Evolutionary conservation across 2,888 invertebrate genomes (phyloP), one percentile per base, ranked within the genome.

Genomic region (Sinopyrophorus schimmeli): DNA sequence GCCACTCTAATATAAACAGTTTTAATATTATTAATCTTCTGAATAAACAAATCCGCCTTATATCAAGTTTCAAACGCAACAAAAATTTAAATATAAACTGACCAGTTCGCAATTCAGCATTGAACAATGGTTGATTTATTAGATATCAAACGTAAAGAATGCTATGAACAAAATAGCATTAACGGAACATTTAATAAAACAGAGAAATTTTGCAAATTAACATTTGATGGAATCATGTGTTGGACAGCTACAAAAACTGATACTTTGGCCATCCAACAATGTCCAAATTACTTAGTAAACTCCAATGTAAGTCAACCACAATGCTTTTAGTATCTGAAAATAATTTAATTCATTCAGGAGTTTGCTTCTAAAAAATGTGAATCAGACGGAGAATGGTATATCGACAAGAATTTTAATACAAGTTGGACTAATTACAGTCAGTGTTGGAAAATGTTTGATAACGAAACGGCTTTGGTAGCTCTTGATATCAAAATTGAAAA

Each of bases 221-320:
- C 72, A n/a, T 80, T 79, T 67, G 80, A 81, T 57, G 76, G 75
- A 0, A 63, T 76, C 31, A 63, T 77, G 24, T 81, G 80, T 57
- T 81, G 81, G 81, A 71, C 74, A 1, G 64, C 66, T 15, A 74
- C 77, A 0, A 58, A 63, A 31, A 72, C 76, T 5, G 76, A 76
- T 2, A 55, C 59, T n/a, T 58, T 70, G 3, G 71, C 71, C 0
- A 61, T 56, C 5, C 70, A 74, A 28, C 65, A 72, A 1, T 81
- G 81, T 58, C 78, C 79, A 1, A 64, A 60, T 16, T 76, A 76
- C 53, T 21, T 49, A 35, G 17, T 30, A 24, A 64, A 69, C 48
- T 47, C 59, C 4, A 43, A 57, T 46, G 66, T 65, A 46, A 54
- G 56, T 46, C 21, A n/a, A n/a, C n/a, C n/a, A n/a, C n/a, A n/a